These are phyloP conservation scores for Equus quagga DNA, from an alignment of 2,113 vertebrate genomes.

Conservation along the genomic window DNA sequence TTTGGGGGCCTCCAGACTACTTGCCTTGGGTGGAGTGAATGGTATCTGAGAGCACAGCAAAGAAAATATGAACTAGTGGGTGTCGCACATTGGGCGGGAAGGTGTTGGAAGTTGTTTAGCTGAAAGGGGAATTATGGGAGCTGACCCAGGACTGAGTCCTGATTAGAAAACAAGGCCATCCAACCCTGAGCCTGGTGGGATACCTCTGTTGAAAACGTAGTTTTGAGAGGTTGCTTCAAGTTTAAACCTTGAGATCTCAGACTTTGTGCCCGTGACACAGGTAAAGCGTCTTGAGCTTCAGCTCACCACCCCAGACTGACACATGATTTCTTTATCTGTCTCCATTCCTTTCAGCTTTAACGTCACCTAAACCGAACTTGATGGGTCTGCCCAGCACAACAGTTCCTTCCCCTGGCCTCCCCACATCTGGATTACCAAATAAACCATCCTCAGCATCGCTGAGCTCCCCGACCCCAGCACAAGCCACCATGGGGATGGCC, in stretches of 20 bases:
- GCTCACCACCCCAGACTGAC: background rate
- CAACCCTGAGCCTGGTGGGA: background rate
- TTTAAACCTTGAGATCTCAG: background rate
- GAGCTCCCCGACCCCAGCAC: conserved; percentile 94
- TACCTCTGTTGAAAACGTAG: background rate
- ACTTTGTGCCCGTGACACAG: background rate
- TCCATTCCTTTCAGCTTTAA: conserved; percentile 95
- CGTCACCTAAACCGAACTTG: conserved; percentile 98
- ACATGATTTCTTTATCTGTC: conserved; percentile 51
- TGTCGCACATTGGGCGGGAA: background rate
- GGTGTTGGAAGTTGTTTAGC: background rate
- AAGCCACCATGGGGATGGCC: conserved; percentile 91
- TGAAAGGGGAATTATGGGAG: background rate
- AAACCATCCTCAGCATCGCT: conserved; percentile 94
- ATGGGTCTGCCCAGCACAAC: conserved; percentile 99
- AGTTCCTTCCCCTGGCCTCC: conserved; percentile 98
- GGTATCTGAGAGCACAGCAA: background rate
- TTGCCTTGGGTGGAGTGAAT: background rate
- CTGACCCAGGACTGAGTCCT: background rate
- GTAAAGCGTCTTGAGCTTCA: background rate
- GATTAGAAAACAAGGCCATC: background rate
- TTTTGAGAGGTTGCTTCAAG: conserved; percentile 17
- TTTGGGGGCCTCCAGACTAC: background rate
- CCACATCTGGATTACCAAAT: conserved; percentile 99
- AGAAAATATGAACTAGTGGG: background rate